These are phyloP conservation scores for Vidua chalybeata DNA, from an alignment of 2,113 vertebrate genomes.

Conservation along the genomic window DNA sequence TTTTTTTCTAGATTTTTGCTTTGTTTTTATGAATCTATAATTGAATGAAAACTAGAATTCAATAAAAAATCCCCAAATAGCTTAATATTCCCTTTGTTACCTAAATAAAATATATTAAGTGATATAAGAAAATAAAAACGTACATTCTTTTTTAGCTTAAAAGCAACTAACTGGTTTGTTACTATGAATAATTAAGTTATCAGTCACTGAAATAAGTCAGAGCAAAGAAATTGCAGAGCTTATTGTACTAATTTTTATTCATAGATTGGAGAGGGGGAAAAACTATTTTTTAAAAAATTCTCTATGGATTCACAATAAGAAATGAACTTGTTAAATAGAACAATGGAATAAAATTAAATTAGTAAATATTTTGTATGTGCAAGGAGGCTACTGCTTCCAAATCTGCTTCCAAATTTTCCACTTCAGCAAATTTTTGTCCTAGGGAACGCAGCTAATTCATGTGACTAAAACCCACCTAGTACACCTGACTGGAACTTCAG, in stretches of 20 bases:
- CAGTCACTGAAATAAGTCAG: not conserved
- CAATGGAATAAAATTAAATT: not conserved
- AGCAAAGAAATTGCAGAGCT: not conserved
- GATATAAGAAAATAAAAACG: not conserved
- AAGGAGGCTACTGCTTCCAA: not conserved
- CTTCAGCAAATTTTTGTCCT: not conserved
- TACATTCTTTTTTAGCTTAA: not conserved
- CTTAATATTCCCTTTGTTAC: not conserved
- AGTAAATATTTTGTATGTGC: not conserved
- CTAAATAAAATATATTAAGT: not conserved
- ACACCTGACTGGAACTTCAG: not conserved
- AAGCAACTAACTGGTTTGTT: not conserved
- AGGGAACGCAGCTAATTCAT: not conserved
- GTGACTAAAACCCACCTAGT: not conserved
- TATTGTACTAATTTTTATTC: not conserved
- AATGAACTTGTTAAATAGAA: not conserved
- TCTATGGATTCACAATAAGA: not conserved
- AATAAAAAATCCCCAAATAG: not conserved
- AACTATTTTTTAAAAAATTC: not conserved
- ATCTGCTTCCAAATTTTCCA: not conserved
- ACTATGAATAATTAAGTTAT: not conserved
- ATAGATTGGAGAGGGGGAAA: not conserved
- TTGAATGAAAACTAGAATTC: conserved; percentile 6
- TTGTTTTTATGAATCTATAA: not conserved
- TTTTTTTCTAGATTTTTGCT: not conserved